Conservation (phyloP, 2,888 invertebrate species). For the Drosophila subsilvestris region DNA sequence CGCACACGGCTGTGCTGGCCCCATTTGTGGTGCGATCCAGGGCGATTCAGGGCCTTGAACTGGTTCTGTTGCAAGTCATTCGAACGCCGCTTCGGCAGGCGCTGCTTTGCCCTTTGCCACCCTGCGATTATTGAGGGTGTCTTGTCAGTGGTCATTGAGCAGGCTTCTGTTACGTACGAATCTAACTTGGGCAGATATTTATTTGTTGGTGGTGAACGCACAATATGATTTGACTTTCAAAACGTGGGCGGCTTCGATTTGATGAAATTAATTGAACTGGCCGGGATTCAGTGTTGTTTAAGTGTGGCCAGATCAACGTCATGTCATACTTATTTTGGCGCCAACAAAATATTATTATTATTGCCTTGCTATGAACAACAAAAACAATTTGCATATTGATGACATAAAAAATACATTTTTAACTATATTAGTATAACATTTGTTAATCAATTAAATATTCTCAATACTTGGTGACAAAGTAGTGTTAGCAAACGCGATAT, state of each 20-base stretch:
- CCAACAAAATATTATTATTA: too few relatives aligned
- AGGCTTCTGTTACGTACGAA: not conserved
- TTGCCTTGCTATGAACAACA: too few relatives aligned
- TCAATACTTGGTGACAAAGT: too few relatives aligned
- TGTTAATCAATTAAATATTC: too few relatives aligned
- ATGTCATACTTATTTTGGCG: too few relatives aligned
- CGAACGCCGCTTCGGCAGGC: not conserved
- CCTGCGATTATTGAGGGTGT: not conserved
- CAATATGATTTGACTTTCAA: not conserved
- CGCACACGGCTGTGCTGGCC: not conserved
- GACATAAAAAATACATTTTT: too few relatives aligned
- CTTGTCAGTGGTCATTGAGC: not conserved
- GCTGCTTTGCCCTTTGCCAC: not conserved
- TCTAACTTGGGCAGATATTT: not conserved
- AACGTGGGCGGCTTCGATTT: not conserved
- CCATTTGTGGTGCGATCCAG: not conserved
- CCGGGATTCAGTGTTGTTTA: too few relatives aligned
- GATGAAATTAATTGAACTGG: not conserved
- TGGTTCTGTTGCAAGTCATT: not conserved
- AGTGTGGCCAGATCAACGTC: too few relatives aligned
- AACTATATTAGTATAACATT: too few relatives aligned
- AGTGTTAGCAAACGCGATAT: too few relatives aligned
- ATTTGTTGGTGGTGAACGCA: not conserved
- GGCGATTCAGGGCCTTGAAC: not conserved
- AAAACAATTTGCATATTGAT: too few relatives aligned